These are phyloP conservation scores for Pantherophis vulpinus DNA, from an alignment of 2,797 vertebrate species.

Conservation along the genomic window DNA sequence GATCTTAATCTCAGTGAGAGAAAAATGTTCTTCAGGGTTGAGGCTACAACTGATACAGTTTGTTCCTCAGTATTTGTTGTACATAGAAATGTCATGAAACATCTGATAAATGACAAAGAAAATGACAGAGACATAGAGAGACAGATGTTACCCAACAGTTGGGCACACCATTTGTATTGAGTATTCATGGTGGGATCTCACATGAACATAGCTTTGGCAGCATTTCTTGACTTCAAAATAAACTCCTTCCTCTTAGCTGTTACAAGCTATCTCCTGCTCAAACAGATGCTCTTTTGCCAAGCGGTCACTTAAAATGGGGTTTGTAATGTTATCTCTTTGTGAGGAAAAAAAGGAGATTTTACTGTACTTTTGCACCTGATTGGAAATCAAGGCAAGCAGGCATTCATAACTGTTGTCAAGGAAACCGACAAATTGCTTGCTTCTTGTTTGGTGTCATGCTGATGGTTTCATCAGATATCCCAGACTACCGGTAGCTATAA, in stretches of 20 bases:
- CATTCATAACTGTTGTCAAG: not conserved
- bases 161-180: not conserved
- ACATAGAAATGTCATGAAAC: not conserved
- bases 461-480: not conserved
- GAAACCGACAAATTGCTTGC: not conserved
- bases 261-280: not conserved
- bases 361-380: not conserved
- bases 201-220: not conserved
- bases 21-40: not conserved
- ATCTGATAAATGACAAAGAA: not conserved
- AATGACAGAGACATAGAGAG: not conserved
- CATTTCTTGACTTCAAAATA: not conserved
- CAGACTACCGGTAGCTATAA: too few species aligned
- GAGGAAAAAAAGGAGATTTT: not conserved
- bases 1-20: not conserved
- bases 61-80: not conserved
- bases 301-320: not conserved
- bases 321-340: not conserved
- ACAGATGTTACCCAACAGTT: not conserved
- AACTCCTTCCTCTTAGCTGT: not conserved
- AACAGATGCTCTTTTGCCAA: not conserved
- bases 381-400: not conserved
- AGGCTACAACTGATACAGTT: not conserved
- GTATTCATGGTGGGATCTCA: not conserved
- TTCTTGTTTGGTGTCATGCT: not conserved